Base-by-base conservation (phyloP, 2,888 invertebrate genomes). In the Aethes cnicana region DNA sequence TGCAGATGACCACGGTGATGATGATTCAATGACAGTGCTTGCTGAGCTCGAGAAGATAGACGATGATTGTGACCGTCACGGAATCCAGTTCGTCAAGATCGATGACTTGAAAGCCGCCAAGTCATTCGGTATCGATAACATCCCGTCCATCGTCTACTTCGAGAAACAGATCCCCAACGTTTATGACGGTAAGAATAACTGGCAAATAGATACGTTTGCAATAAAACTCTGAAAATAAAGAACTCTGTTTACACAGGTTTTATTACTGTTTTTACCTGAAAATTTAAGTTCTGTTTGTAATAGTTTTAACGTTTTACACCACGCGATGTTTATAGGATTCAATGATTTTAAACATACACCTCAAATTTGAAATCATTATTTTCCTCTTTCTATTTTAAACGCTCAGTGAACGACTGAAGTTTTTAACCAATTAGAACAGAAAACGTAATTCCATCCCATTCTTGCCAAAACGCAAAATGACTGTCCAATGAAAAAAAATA, bases 111-210 rank as follows among this genome's bases (percentile, higher is more conserved):
- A 93, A 63, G 95, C 96, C n/a, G 95, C 96, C 43, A 92, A 92
- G 59, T 95, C 96, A 57, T 97, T 95, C 79, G 97, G 97, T 59
- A 95, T 97, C 63, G 96, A 97, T 68, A 89, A 92, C 42, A 84
- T 94, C 46, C 97, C 97, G 14, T 92, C 96, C 36, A 94, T 97
- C 65, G 97, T 97, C 58, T 97, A 97, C 88, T 97, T 97, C 82
- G 97, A 97, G 82, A 97, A 96, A 76, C 95, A 96, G 83, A 95
- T 97, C 72, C 97, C 97, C 53, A 97, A 96, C 82, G 92, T 97
- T 63, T 97, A 96, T 83, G 96, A 97, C 75, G 97, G 95, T 92
- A 79, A 78, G 77, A 69, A 77, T 81, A 48, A 41, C 7, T 14
- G 9, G 18, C 43, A 9, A 50, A 50, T 50, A 36, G 36, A 43